A percentile compares a stretch with the other conserved stretches of the same genome.
These are phyloP conservation scores for Dufourea novaeangliae DNA, from an alignment of 1,140 invertebrate species.

Conservation along the genomic window DNA sequence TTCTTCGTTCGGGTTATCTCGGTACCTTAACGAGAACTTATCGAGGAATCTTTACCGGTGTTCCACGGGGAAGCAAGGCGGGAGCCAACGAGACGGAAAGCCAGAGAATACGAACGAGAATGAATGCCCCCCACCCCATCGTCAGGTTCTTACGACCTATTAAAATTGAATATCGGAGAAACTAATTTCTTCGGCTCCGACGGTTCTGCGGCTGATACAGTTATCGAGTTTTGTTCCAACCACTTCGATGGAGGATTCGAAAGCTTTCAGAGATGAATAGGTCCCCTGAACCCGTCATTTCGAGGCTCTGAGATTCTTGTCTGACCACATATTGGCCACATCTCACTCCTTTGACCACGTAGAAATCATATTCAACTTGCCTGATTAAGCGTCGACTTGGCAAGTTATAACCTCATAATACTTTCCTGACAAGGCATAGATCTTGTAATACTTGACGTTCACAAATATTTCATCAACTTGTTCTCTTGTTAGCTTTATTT, in stretches of 20 bases:
- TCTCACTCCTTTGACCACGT: too few species aligned
- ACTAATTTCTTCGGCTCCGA: conserved; percentile 21
- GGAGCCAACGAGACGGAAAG: conserved; percentile 32
- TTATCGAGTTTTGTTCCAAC: background rate
- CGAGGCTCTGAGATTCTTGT: background rate
- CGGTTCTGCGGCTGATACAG: background rate
- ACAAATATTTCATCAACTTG: too few species aligned
- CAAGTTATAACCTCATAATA: too few species aligned
- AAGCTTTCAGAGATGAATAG: background rate
- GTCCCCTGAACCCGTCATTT: background rate
- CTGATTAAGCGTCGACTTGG: too few species aligned
- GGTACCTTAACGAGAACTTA: conserved; percentile 12
- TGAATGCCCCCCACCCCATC: background rate
- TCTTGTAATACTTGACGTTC: too few species aligned
- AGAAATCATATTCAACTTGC: too few species aligned
- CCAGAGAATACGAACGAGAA: conserved; percentile 1
- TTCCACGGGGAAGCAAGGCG: background rate
- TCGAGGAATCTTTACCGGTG: conserved; percentile 27
- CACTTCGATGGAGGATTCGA: background rate
- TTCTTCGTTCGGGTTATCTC: conserved; percentile 18
- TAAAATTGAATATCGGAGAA: conserved; percentile 29
- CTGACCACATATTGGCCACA: too few species aligned
- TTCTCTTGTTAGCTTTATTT: too few species aligned
- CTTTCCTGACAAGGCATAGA: too few species aligned
- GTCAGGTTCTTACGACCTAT: background rate